Base-by-base conservation (phyloP, 2,113 vertebrate species). In the Leiothrix lutea region DNA sequence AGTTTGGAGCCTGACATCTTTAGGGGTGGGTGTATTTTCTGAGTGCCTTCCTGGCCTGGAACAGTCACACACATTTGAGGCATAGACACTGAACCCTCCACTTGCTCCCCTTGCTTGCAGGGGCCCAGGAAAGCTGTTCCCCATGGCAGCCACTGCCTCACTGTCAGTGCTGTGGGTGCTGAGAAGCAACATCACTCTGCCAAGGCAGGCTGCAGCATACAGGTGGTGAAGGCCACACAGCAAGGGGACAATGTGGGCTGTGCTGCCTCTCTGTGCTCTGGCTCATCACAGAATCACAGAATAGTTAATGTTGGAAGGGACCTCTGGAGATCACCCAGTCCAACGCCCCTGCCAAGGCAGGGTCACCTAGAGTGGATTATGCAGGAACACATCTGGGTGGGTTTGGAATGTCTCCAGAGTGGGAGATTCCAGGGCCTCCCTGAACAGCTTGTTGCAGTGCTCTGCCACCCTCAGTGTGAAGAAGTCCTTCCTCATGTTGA, bases 141-240 rank as follows among this genome's bases (percentile, higher is more conserved):
- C 8, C 0, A 0, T 1, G 1, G 4, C 2, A 0, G 17, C 28
- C 0, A 1, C 20, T 35, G 24, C 22, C 54, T 89, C 2, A 0
- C 48, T 8, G 1, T 44, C 67, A 6, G 31, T 8, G 2, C 78
- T 64, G 53, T 4, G 31, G 20, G 12, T 38, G 31, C 12, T 3
- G 12, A 72, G n/a, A 19, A 33, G 20, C 14, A 60, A 2, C 18
- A 28, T 47, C 17, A 2, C 15, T 5, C 16, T 0, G 1, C 35
- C 28, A 14, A 36, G 42, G 47, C 66, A 21, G 65, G n/a, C 65
- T 44, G 40, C 26, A 12, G 29, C 0, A 0, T 31, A 0, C 0
- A 15, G 9, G 5, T 51, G 23, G 58, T 0, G 0, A 33, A 36
- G 28, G 33, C 4, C 22, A 7, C 2, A 0, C 25, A 50, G 18